Evolutionary conservation across 2,797 vertebrate genomes (phyloP).

Genomic region (Gouania willdenowi): DNA sequence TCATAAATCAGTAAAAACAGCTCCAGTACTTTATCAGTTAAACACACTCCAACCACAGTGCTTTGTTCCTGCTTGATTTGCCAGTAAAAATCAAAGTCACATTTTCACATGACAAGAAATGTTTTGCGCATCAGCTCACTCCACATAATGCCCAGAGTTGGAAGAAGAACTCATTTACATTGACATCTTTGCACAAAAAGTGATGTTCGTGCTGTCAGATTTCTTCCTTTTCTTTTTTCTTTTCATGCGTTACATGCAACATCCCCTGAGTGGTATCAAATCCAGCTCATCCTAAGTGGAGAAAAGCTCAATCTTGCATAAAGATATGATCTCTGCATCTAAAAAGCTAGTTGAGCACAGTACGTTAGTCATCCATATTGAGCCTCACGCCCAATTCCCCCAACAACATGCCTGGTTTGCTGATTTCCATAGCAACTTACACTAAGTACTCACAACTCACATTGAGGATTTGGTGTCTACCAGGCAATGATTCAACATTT

Average conservation of each 20-base stretch:
- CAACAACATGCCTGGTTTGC: constrained; percentile 15
- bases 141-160: not conserved
- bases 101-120: not conserved
- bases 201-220: constrained; percentile 28
- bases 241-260: constrained; percentile 9
- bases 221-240: constrained; percentile 4
- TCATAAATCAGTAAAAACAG: too few relatives aligned
- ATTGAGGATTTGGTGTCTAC: constrained; percentile 27
- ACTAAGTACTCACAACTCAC: constrained; percentile 30
- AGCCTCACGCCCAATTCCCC: constrained; percentile 23
- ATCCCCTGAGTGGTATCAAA: constrained; percentile 21
- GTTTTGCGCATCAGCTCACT: not conserved
- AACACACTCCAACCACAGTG: too few relatives aligned
- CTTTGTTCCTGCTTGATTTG: too few relatives aligned
- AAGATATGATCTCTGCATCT: constrained; percentile 44
- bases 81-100: too few relatives aligned
- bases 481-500: constrained; percentile 14
- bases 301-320: constrained; percentile 31
- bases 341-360: constrained; percentile 32
- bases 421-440: constrained; percentile 51
- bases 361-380: constrained; percentile 41
- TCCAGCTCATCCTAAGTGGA: constrained; percentile 26
- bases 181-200: constrained; percentile 12
- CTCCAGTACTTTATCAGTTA: too few relatives aligned
- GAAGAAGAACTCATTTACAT: constrained; percentile 18